Conservation (phyloP, 2,888 invertebrate species). For the Ormyrus pomaceus region DNA sequence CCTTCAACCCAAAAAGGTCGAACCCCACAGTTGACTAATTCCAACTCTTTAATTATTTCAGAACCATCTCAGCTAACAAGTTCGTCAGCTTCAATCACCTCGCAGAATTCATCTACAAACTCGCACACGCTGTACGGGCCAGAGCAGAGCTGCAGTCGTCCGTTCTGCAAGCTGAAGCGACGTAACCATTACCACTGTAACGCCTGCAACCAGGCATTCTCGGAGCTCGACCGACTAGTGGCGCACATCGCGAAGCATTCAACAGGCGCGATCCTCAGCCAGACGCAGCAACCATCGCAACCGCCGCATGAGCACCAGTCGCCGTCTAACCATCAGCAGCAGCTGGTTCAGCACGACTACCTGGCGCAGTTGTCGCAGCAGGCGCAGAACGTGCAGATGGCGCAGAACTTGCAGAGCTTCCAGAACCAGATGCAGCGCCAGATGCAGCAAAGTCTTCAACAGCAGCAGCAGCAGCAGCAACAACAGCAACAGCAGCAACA, state of each 20-base stretch:
- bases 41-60: slow-evolving; percentile 21
- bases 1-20: neutral
- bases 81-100: slow-evolving; percentile 39
- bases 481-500: slow-evolving; percentile 67
- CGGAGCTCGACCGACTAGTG: slow-evolving; percentile 83
- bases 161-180: slow-evolving; percentile 88
- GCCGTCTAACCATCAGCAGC: slow-evolving; percentile 26
- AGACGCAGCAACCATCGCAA: slow-evolving; percentile 66
- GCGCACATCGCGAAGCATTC: slow-evolving; percentile 85
- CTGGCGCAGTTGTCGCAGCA: slow-evolving; percentile 52
- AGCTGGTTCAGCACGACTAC: slow-evolving; percentile 39
- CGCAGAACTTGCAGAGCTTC: slow-evolving; percentile 70
- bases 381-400: slow-evolving; percentile 70
- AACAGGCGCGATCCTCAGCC: slow-evolving; percentile 78
- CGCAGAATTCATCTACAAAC: slow-evolving; percentile 23
- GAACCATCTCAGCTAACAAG: slow-evolving; percentile 28
- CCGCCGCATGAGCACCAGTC: slow-evolving; percentile 15
- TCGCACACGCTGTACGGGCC: slow-evolving; percentile 80
- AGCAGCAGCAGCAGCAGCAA: slow-evolving; percentile 66
- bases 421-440: slow-evolving; percentile 72
- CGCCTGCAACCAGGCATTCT: slow-evolving; percentile 87
- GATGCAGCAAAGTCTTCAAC: slow-evolving; percentile 72
- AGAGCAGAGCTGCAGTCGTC: slow-evolving; percentile 83
- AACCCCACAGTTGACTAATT: neutral
- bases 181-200: slow-evolving; percentile 88